phyloP scores from a whole-genome alignment of 1,140 invertebrate genomes.

The Drosophila kepulauana region DNA sequence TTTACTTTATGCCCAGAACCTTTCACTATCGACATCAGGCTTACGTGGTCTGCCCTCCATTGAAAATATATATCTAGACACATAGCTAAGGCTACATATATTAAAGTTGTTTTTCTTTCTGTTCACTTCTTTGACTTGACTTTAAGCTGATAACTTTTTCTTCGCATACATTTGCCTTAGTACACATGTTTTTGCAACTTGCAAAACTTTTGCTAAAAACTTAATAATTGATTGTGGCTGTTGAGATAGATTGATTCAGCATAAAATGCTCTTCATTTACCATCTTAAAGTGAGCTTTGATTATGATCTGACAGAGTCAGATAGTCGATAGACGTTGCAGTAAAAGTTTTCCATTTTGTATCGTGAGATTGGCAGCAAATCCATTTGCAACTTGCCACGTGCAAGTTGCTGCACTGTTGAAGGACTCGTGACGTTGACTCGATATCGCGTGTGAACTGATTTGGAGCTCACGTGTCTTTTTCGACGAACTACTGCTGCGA shows the following conservation, averaged over 20 bases:
- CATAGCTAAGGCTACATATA: conserved; percentile 11
- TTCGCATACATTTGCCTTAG: no score
- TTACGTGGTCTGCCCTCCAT: conserved; percentile 28
- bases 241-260: no score
- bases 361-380: conserved; percentile 31
- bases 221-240: no score
- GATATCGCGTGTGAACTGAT: conserved; percentile 24
- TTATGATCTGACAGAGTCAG: background rate
- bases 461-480: conserved; percentile 15
- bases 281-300: background rate
- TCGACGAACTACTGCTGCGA: background rate
- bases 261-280: background rate
- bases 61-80: conserved; percentile 1
- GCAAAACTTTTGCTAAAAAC: background rate
- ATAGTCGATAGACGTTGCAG: background rate
- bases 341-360: conserved; percentile 48
- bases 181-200: no score
- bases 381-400: conserved; percentile 68
- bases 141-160: conserved; percentile 8
- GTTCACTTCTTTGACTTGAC: background rate
- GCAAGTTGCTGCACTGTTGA: conserved; percentile 30
- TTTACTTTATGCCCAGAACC: conserved; percentile 40
- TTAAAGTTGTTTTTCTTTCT: conserved; percentile 15
- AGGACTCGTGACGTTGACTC: background rate
- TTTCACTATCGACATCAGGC: conserved; percentile 66